A percentile compares a stretch with the other conserved stretches of the same genome.
phyloP scores from a whole-genome alignment of 2,888 invertebrate species.

The Orthosia incerta region DNA sequence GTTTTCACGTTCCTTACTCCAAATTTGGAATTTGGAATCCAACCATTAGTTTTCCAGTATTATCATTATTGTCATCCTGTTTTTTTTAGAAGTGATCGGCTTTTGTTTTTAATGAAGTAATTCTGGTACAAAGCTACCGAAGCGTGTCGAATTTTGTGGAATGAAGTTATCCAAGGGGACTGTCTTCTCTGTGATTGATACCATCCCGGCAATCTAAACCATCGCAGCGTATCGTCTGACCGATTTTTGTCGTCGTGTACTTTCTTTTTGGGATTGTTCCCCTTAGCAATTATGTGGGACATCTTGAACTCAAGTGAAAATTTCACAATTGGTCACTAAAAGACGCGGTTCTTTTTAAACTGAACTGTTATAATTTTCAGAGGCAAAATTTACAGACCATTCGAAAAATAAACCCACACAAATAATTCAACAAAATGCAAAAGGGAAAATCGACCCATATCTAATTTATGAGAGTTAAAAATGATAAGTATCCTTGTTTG shows the following conservation, averaged over 20 bases:
- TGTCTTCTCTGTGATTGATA: conserved; percentile 33
- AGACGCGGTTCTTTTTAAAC: neutral
- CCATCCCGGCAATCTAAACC: conserved; percentile 14
- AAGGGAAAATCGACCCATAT: conserved; percentile 47
- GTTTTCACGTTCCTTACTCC: no score
- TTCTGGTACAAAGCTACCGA: neutral
- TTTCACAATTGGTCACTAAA: neutral
- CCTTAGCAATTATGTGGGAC: neutral
- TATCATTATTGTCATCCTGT: neutral
- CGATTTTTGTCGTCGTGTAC: neutral
- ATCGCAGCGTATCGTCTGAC: conserved; percentile 9
- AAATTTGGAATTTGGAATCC: no score
- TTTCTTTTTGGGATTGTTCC: neutral
- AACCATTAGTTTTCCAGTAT: neutral
- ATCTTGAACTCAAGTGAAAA: neutral
- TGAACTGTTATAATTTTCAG: neutral
- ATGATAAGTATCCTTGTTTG: conserved; percentile 63
- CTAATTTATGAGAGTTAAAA: conserved; percentile 59
- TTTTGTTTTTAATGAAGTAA: conserved; percentile 1
- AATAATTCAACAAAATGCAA: conserved; percentile 32
- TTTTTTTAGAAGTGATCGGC: neutral
- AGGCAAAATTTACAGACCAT: neutral
- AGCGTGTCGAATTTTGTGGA: conserved; percentile 25
- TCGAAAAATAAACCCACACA: conserved; percentile 23
- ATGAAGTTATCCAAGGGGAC: conserved; percentile 45